phyloP scores from a whole-genome alignment of 2,113 vertebrate genomes.

The Aplodontia rufa region DNA sequence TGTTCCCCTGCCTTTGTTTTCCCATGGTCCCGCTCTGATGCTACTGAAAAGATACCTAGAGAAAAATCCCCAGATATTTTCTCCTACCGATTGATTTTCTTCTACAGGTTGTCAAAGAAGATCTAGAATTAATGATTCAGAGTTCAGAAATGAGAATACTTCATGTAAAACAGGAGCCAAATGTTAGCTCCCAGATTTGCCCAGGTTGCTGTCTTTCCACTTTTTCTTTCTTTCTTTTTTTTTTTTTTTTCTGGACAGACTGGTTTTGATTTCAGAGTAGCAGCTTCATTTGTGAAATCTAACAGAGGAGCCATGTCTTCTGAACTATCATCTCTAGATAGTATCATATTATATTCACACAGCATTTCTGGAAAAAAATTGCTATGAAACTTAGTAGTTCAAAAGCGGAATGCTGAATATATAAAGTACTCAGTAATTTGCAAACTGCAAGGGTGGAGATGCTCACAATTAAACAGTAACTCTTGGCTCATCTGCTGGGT shows the following conservation, averaged over 20 bases:
- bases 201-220: not conserved
- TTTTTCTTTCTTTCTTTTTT: too few species aligned
- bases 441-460: not conserved
- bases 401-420: not conserved
- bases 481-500: not conserved
- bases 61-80: not conserved
- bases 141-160: not conserved
- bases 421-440: not conserved
- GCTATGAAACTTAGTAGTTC: not conserved
- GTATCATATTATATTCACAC: conserved; percentile 5
- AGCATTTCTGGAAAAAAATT: conserved; percentile 46
- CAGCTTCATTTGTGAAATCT: conserved; percentile 11
- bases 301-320: not conserved
- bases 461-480: not conserved
- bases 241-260: not conserved
- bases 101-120: not conserved
- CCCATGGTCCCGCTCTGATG: not conserved
- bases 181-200: not conserved
- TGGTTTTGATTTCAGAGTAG: not conserved
- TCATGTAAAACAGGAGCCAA: not conserved
- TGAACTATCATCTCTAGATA: not conserved
- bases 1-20: not conserved
- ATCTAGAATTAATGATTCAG: not conserved
- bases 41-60: not conserved
- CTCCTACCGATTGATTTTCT: not conserved